Evolutionary conservation across 2,888 invertebrate genomes (phyloP), one percentile per base, ranked within the genome.

Genomic region (Aromia moschata): DNA sequence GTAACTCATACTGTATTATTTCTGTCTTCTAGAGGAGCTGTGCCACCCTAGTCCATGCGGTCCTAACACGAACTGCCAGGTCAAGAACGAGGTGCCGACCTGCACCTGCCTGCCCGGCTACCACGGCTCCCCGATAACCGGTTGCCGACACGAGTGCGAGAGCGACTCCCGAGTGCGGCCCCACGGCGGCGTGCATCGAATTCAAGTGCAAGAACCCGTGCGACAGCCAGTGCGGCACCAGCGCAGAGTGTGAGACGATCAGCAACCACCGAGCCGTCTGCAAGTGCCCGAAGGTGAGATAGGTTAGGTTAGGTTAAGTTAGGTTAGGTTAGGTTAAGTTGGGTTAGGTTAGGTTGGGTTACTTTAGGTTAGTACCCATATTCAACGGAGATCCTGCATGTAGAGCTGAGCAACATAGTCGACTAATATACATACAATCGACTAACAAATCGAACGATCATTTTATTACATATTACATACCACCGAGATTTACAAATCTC

Each of bases 11-110:
- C n/a, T n/a, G n/a, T n/a, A n/a, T n/a, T 36, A 58, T 46, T 56
- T 56, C 15, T 36, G 37, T 30, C 47, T 78, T 77, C 33, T 79
- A 93, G 93, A 91, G 83, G 93, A 92, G 74, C 86, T 90, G 38
- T 94, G 93, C 77, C 89, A 90, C 73, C 93, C 92, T 10, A 91
- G 88, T 62, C 93, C 93, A 0, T 94, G 94, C 69, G 94, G 93
- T 4, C 72, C 76, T 36, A 93, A 94, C 79, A 93, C 93, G 0
- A 87, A 89, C 49, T 94, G 94, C 77, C 89, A 91, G 74, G 91
- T 92, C 7, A 82, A 88, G 38, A 89, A 89, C 76, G 87, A 87
- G 67, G 87, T 90, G 12, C 91, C 93, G 0, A 89, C 90, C 7
- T 94, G 94, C 74, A 89, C 89, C 46, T 94, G 94, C 71, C 79